A percentile compares a stretch with the other conserved stretches of the same genome.
Evolutionary conservation across 2,113 vertebrate genomes (phyloP).

Genomic region (Gallinago jamesoni): DNA sequence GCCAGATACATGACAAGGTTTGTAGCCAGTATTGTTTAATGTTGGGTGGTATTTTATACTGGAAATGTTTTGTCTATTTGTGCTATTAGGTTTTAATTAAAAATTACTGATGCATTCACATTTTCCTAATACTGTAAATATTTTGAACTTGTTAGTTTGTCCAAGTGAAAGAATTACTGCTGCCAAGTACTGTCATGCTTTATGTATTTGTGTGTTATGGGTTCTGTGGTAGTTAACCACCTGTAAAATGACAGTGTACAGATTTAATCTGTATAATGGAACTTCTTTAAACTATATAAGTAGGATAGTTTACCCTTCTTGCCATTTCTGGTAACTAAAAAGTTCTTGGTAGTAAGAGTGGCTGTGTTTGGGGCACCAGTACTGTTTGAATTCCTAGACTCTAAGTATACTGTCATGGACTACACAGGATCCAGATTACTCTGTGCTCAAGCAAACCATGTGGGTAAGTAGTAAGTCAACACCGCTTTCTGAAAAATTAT

Average conservation of each 20-base stretch:
- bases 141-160: not conserved
- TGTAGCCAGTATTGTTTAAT: constrained; percentile 62
- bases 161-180: not conserved
- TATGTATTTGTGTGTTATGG: not conserved
- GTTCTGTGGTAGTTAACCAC: not conserved
- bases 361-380: not conserved
- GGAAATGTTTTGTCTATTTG: not conserved
- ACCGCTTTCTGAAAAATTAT: not conserved
- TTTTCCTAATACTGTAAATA: not conserved
- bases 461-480: not conserved
- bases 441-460: not conserved
- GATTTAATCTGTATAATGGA: not conserved
- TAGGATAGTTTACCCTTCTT: not conserved
- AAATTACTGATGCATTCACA: not conserved
- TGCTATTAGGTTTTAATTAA: not conserved
- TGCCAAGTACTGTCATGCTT: not conserved
- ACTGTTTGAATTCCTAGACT: not conserved
- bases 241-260: not conserved
- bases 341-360: not conserved
- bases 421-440: not conserved
- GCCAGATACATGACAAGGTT: constrained; percentile 80
- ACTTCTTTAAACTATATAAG: not conserved
- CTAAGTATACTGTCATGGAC: not conserved
- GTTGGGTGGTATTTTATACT: not conserved
- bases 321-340: not conserved